These are phyloP conservation scores for Pararge aegeria DNA, from an alignment of 1,140 invertebrate species.

Conservation along the genomic window DNA sequence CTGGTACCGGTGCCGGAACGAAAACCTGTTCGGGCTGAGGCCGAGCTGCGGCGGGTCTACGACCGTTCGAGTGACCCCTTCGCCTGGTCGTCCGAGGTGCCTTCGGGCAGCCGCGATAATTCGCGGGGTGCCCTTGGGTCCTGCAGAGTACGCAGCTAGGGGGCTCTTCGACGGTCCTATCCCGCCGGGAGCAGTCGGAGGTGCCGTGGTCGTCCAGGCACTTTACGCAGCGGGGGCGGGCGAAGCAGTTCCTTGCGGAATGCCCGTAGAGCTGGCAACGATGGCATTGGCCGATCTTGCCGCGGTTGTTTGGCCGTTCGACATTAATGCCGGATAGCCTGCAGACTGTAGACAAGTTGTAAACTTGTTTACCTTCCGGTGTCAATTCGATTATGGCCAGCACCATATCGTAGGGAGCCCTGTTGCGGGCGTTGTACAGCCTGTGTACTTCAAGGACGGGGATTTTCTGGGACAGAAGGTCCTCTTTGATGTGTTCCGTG, in stretches of 20 bases:
- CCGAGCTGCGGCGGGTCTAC: neutral
- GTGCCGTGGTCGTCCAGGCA: slow-evolving; percentile 20
- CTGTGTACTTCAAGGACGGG: neutral
- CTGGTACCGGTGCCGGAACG: neutral
- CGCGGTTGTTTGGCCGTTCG: neutral
- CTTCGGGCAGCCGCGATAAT: slow-evolving; percentile 1
- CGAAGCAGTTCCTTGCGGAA: slow-evolving; percentile 1
- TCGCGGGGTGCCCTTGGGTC: slow-evolving; percentile 5
- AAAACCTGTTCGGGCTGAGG: no score
- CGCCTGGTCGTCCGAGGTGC: neutral
- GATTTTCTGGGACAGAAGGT: neutral
- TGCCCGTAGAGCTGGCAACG: slow-evolving; percentile 13
- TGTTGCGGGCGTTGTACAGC: neutral
- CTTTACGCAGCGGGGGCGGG: slow-evolving; percentile 10
- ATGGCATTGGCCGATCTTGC: slow-evolving; percentile 5
- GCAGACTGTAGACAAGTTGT: neutral
- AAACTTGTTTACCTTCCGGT: neutral
- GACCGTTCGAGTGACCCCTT: neutral
- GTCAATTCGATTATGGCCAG: neutral
- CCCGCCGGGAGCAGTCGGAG: slow-evolving; percentile 3
- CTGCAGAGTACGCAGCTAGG: slow-evolving; percentile 1
- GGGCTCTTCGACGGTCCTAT: neutral
- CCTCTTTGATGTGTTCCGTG: neutral
- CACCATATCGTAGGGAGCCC: neutral
- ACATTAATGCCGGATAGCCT: neutral